phyloP scores from a whole-genome alignment of 2,113 vertebrate species.

The Gambusia holbrooki region DNA sequence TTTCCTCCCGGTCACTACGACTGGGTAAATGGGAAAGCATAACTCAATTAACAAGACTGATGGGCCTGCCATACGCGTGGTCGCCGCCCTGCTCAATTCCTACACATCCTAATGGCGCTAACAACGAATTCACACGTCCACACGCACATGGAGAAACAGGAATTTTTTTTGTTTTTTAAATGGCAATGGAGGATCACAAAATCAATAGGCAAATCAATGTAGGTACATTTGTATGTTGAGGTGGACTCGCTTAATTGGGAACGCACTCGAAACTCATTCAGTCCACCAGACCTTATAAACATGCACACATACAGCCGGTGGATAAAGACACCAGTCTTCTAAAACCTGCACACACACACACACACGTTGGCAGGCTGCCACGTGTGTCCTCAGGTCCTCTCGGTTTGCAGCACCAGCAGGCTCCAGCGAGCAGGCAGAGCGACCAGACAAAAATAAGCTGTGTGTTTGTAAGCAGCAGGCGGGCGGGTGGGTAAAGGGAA shows the following conservation, averaged over 20 bases:
- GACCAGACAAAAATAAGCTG: conserved; percentile 62
- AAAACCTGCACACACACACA: conserved; percentile 49
- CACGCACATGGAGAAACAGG: conserved; percentile 12
- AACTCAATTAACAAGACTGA: conserved; percentile 65
- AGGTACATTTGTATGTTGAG: conserved; percentile 33
- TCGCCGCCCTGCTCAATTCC: conserved; percentile 7
- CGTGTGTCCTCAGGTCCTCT: conserved; percentile 61
- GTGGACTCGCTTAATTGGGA: conserved; percentile 45
- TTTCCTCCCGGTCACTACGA: conserved; percentile 43
- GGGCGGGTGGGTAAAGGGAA: conserved; percentile 22
- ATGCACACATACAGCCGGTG: background rate
- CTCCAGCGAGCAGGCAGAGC: conserved; percentile 57
- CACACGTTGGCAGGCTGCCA: conserved; percentile 70
- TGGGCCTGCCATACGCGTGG: conserved; percentile 26
- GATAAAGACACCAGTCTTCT: background rate
- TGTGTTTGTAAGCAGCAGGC: conserved; percentile 66
- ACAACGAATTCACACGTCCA: conserved; percentile 6
- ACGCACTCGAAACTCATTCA: conserved; percentile 37
- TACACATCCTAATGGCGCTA: background rate
- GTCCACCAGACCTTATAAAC: conserved; percentile 17
- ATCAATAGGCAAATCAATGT: conserved; percentile 57
- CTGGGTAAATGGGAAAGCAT: conserved; percentile 38
- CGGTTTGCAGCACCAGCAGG: conserved; percentile 58
- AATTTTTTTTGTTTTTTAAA: background rate
- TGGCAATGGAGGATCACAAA: conserved; percentile 21